These are phyloP conservation scores for Drosophila chauvacae DNA, from an alignment of 1,140 invertebrate species.

Conservation along the genomic window DNA sequence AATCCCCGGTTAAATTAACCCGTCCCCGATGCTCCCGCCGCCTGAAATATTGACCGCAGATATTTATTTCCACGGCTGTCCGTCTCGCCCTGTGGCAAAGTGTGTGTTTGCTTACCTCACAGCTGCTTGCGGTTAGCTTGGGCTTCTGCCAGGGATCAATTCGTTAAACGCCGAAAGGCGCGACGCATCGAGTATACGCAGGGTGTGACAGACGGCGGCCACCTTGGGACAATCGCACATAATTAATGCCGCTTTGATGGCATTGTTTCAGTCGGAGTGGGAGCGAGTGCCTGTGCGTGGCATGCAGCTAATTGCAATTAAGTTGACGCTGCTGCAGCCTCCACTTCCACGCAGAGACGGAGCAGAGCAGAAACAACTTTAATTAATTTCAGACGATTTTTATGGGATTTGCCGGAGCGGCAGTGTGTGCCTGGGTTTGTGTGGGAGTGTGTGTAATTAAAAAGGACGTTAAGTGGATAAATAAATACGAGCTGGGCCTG, in stretches of 20 bases:
- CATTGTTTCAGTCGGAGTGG: conserved; percentile 30
- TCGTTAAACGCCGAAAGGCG: conserved; percentile 37
- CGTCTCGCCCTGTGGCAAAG: conserved; percentile 18
- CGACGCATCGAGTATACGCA: conserved; percentile 25
- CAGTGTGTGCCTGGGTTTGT: conserved; percentile 9
- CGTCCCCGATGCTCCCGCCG: not conserved
- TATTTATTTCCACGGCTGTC: conserved; percentile 38
- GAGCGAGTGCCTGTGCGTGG: conserved; percentile 10
- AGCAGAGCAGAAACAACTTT: conserved; percentile 36
- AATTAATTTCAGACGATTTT: conserved; percentile 56
- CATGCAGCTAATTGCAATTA: conserved; percentile 70
- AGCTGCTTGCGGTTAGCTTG: conserved; percentile 45
- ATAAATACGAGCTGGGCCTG: conserved; percentile 62
- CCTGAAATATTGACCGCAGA: conserved; percentile 29
- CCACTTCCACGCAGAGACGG: conserved; percentile 21
- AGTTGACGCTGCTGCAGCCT: conserved; percentile 42
- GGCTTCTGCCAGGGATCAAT: conserved; percentile 24
- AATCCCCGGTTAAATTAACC: conserved; percentile 33
- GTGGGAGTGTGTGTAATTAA: conserved; percentile 52
- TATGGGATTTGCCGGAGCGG: conserved; percentile 29
- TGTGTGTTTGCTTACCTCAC: conserved; percentile 31
- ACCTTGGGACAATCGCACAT: conserved; percentile 47
- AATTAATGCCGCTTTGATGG: conserved; percentile 61
- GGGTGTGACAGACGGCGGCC: conserved; percentile 21
- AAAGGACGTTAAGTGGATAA: conserved; percentile 67